Evolutionary conservation across 2,888 invertebrate species (phyloP).

Genomic region (Ashinkailepas kermadecensis): DNA sequence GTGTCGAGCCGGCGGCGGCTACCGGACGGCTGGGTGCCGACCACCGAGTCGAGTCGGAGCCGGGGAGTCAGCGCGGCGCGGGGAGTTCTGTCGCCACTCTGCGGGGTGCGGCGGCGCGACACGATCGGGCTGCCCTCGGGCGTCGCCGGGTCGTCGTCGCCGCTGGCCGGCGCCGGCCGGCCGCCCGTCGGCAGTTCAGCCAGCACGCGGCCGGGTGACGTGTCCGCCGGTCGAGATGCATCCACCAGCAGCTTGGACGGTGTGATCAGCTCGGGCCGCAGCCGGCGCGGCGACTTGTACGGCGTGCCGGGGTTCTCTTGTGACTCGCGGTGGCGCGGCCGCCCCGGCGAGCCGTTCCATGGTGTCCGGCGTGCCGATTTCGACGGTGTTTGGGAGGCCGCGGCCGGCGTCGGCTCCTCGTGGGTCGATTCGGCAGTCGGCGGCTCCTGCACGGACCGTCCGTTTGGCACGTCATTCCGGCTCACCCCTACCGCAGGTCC

Average conservation of each 20-base stretch:
- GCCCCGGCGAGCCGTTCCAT: background rate
- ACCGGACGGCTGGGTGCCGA: background rate
- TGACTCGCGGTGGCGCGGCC: background rate
- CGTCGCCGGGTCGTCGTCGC: background rate
- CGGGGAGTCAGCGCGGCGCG: background rate
- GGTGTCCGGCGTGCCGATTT: background rate
- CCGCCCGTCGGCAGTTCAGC: slow-evolving; percentile 68
- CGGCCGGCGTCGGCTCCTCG: slow-evolving; percentile 37
- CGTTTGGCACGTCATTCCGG: no score
- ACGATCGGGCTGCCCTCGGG: slow-evolving; percentile 47
- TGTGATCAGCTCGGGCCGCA: slow-evolving; percentile 33
- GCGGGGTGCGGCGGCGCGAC: slow-evolving; percentile 65
- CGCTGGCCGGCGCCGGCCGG: slow-evolving; percentile 50
- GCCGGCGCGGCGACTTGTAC: slow-evolving; percentile 30
- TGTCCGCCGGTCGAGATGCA: slow-evolving; percentile 42
- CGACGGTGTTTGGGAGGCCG: slow-evolving; percentile 31
- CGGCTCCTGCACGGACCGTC: no score
- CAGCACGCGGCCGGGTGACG: slow-evolving; percentile 86
- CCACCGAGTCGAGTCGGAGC: background rate
- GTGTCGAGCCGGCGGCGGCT: background rate
- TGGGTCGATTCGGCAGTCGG: background rate
- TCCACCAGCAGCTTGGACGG: slow-evolving; percentile 40
- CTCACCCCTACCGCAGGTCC: no score
- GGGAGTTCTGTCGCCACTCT: slow-evolving; percentile 47
- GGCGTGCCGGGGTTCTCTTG: background rate